phyloP scores from a whole-genome alignment of 2,113 vertebrate species.

The Prionailurus viverrinus region DNA sequence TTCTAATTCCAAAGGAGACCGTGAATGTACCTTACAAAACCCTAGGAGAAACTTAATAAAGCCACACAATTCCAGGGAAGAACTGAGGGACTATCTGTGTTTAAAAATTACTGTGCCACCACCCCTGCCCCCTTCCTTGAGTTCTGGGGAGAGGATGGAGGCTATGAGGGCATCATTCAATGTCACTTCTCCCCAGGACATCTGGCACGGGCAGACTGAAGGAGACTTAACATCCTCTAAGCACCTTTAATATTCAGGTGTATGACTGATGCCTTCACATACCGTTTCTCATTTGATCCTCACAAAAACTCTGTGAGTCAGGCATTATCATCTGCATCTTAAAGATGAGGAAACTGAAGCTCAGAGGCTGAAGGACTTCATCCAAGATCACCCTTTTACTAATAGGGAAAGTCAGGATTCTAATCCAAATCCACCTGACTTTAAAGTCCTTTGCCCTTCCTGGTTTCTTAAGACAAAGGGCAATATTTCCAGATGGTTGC shows the following conservation, averaged over 20 bases:
- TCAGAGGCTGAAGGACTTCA: constrained; percentile 24
- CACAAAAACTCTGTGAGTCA: neutral
- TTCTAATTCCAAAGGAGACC: constrained; percentile 84
- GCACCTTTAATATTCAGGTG: neutral
- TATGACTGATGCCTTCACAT: neutral
- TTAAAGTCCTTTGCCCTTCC: neutral
- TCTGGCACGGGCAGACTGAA: neutral
- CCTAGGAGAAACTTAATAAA: constrained; percentile 40
- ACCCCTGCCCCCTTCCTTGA: neutral
- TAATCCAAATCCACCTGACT: neutral
- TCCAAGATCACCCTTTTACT: neutral
- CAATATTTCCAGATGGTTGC: neutral
- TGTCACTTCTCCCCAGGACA: constrained; percentile 24
- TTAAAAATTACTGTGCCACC: neutral
- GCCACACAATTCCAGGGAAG: neutral
- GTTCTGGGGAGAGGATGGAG: neutral
- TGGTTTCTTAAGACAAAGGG: neutral
- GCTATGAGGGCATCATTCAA: neutral
- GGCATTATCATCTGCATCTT: neutral
- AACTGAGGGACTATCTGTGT: neutral
- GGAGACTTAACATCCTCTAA: neutral
- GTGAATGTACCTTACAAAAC: constrained; percentile 47
- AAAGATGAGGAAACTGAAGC: constrained; percentile 46
- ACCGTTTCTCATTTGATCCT: neutral
- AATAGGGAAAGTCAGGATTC: constrained; percentile 11